Evolutionary conservation across 2,888 invertebrate species (phyloP).

Genomic region (Mechanitis mazaeus): DNA sequence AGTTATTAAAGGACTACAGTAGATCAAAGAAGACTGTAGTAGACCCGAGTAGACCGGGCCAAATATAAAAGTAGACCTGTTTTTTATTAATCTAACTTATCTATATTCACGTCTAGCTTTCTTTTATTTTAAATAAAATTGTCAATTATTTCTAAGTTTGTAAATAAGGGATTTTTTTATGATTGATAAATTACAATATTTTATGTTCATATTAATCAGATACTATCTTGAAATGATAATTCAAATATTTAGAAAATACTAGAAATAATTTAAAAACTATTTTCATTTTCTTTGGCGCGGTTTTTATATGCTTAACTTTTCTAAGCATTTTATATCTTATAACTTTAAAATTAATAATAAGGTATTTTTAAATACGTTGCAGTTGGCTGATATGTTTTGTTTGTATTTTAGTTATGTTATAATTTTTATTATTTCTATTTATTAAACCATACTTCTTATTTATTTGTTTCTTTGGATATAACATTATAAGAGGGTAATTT

Average conservation of each 20-base stretch:
- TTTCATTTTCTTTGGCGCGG: too few species aligned
- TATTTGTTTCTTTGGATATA: too few species aligned
- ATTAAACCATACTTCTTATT: too few species aligned
- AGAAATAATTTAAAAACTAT: too few species aligned
- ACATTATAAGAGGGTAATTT: too few species aligned
- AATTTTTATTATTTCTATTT: too few species aligned
- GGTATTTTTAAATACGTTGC: too few species aligned
- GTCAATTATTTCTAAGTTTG: conserved; percentile 23
- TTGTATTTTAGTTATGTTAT: too few species aligned
- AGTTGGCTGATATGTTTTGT: too few species aligned
- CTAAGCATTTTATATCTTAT: too few species aligned
- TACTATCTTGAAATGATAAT: not conserved
- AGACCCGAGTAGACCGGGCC: conserved; percentile 10
- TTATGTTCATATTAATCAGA: conserved; percentile 7
- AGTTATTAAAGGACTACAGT: conserved; percentile 24
- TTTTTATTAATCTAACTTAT: not conserved
- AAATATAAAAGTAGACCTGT: not conserved
- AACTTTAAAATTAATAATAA: too few species aligned
- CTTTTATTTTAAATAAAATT: conserved; percentile 8
- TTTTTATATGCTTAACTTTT: too few species aligned
- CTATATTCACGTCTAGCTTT: not conserved
- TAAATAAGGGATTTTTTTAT: conserved; percentile 15
- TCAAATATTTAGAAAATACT: not conserved
- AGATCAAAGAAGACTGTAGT: conserved; percentile 12
- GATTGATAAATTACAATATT: not conserved